Percentiles rank a stretch among this genome's conserved stretches.
Conservation (phyloP, 2,888 invertebrate species). For the Acrocera orbiculus region DNA sequence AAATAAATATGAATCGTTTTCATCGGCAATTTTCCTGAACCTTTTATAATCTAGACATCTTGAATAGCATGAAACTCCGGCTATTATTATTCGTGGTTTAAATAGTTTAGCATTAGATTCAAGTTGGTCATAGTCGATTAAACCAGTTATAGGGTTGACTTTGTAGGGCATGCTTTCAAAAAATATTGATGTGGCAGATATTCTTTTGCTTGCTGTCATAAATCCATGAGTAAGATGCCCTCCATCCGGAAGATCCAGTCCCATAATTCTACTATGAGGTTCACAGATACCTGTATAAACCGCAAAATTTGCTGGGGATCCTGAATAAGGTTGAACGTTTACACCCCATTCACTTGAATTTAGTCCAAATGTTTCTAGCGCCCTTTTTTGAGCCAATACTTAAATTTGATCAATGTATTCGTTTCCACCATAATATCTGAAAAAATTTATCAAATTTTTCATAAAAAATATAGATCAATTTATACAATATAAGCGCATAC, state of each 20-base stretch:
- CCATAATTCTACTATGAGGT: conserved; percentile 94
- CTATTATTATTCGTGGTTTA: conserved; percentile 83
- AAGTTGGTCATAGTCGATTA: conserved; percentile 84
- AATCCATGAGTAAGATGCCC: conserved; percentile 91
- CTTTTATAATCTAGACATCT: conserved; percentile 79
- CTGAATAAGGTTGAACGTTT: conserved; percentile 93
- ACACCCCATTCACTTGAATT: conserved; percentile 85
- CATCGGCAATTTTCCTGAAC: conserved; percentile 68
- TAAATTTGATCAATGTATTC: conserved; percentile 91
- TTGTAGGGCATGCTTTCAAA: conserved; percentile 98
- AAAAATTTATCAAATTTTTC: too few relatives aligned
- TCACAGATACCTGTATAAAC: conserved; percentile 80
- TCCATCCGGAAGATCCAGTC: conserved; percentile 88
- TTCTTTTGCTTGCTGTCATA: conserved; percentile 74
- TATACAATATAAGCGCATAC: too few relatives aligned
- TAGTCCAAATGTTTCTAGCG: conserved; percentile 65
- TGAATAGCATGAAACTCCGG: conserved; percentile 88
- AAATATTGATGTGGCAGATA: conserved; percentile 93
- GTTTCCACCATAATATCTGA: conserved; percentile 94
- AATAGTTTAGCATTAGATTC: conserved; percentile 68
- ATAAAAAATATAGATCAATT: too few relatives aligned
- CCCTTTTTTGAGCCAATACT: conserved; percentile 68
- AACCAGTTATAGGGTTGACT: conserved; percentile 61
- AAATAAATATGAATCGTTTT: conserved; percentile 71
- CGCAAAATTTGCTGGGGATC: conserved; percentile 91